These are phyloP conservation scores for Eupithecia inturbata DNA, from an alignment of 2,888 invertebrate genomes.

Conservation along the genomic window DNA sequence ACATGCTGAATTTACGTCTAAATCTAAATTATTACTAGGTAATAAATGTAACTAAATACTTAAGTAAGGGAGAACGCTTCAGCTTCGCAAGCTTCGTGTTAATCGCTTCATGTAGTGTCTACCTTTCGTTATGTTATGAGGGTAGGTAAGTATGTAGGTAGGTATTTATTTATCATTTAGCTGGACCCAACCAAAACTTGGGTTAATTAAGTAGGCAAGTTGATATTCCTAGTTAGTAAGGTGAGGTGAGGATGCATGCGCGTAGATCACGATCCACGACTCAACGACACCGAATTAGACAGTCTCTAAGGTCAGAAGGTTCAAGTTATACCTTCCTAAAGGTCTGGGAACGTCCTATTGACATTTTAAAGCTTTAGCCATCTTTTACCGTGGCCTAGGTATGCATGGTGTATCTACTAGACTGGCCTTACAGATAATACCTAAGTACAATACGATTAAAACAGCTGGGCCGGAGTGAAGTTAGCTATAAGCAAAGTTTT, in stretches of 20 bases:
- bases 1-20: too few relatives aligned
- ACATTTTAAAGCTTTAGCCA: slow-evolving; percentile 34
- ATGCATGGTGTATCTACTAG: neutral
- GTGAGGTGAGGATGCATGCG: slow-evolving; percentile 18
- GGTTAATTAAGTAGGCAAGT: neutral
- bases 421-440: neutral
- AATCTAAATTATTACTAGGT: too few relatives aligned
- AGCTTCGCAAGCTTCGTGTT: too few relatives aligned
- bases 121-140: too few relatives aligned
- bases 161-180: neutral
- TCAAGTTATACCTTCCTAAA: slow-evolving; percentile 36
- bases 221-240: neutral
- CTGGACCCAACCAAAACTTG: neutral
- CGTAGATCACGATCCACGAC: slow-evolving; percentile 17
- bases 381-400: neutral
- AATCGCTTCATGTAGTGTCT: too few relatives aligned
- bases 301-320: slow-evolving; percentile 39
- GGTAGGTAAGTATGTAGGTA: too few relatives aligned
- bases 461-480: too few relatives aligned
- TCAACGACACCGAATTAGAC: slow-evolving; percentile 24
- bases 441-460: too few relatives aligned
- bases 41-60: too few relatives aligned
- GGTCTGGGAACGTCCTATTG: slow-evolving; percentile 47
- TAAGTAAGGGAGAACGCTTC: too few relatives aligned
- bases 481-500: too few relatives aligned